Percentiles rank a stretch among this genome's conserved stretches.
phyloP scores from a whole-genome alignment of 2,888 invertebrate species.

The Ischnura elegans region DNA sequence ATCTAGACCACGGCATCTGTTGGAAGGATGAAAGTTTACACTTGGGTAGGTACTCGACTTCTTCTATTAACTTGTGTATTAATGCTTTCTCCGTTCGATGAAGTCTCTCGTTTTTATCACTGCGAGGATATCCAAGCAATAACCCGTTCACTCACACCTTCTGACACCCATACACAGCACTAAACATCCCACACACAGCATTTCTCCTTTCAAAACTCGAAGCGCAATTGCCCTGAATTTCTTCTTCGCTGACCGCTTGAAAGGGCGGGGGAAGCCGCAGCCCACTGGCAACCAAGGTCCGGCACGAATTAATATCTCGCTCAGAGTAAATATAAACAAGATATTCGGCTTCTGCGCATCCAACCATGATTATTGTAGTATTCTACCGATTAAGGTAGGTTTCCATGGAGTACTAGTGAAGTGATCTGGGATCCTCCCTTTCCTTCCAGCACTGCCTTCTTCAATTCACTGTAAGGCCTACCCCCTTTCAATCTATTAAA shows the following conservation, averaged over 20 bases:
- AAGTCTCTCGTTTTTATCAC: neutral
- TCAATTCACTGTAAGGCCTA: no score
- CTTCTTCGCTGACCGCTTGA: neutral
- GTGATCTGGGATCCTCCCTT: no score
- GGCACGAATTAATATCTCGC: neutral
- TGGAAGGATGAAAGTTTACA: neutral
- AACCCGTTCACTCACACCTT: neutral
- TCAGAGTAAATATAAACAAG: no score
- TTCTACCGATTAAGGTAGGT: no score
- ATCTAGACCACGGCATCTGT: neutral
- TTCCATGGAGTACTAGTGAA: no score
- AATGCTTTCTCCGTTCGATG: neutral
- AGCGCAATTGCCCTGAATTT: neutral
- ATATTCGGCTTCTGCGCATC: no score
- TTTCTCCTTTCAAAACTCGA: neutral
- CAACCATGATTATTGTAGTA: no score
- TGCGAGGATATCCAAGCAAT: neutral
- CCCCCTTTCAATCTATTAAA: no score
- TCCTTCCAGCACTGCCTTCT: no score
- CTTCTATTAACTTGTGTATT: slow-evolving; percentile 13
- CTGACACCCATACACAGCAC: neutral
- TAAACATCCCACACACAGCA: neutral
- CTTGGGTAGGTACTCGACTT: neutral
- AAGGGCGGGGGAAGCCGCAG: neutral
- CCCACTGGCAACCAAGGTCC: neutral